Evolutionary conservation across 2,113 vertebrate species (phyloP).

Genomic region (Aegithalos caudatus): DNA sequence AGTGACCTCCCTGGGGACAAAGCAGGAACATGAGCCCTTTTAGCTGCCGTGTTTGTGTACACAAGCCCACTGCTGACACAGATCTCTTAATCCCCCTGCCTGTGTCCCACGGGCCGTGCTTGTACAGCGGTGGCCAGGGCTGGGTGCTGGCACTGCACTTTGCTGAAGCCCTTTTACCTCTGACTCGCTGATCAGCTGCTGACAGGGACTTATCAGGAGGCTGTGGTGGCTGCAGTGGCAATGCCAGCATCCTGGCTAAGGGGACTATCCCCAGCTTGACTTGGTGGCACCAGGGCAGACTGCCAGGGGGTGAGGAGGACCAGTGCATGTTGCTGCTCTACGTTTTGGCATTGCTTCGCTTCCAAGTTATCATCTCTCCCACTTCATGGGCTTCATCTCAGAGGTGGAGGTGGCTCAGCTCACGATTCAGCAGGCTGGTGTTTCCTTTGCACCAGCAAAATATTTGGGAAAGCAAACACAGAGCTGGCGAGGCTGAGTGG

Average conservation of each 20-base stretch:
- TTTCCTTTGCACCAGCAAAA: slow-evolving; percentile 4
- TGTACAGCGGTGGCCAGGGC: slow-evolving; percentile 41
- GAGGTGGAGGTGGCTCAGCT: background rate
- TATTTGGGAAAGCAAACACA: slow-evolving; percentile 21
- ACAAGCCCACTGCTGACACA: slow-evolving; percentile 63
- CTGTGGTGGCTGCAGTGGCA: background rate
- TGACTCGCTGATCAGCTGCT: slow-evolving; percentile 89
- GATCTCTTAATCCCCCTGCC: slow-evolving; percentile 70
- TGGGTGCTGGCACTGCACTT: slow-evolving; percentile 84
- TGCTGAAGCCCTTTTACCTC: slow-evolving; percentile 75
- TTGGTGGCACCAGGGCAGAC: background rate
- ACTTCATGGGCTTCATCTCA: background rate
- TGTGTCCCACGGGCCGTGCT: slow-evolving; percentile 50
- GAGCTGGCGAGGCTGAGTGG: background rate
- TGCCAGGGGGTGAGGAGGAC: too few relatives aligned
- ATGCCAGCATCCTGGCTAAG: background rate
- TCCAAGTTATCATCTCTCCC: background rate
- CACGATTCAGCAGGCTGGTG: background rate
- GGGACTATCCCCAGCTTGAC: background rate
- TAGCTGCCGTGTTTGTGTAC: slow-evolving; percentile 29
- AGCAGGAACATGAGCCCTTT: slow-evolving; percentile 5
- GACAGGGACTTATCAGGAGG: slow-evolving; percentile 69
- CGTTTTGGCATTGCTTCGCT: background rate
- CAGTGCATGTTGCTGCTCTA: background rate
- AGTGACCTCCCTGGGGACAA: slow-evolving; percentile 13